Conservation (phyloP, 2,113 vertebrate species). For the Lates calcarifer region DNA sequence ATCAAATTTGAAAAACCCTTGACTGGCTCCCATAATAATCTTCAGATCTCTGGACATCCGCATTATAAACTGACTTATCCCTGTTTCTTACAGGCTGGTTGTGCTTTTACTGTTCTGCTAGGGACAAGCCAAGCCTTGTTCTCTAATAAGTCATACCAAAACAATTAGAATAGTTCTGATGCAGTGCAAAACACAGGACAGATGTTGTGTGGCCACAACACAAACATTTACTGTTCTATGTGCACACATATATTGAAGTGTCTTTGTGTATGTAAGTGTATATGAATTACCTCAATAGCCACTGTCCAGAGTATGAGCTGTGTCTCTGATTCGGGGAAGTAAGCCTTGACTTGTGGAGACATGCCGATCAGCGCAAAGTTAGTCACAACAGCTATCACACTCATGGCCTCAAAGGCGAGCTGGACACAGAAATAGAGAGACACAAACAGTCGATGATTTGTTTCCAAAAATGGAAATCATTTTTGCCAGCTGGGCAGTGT, state of each 20-base stretch:
- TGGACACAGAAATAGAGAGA: constrained; percentile 67
- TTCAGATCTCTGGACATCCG: neutral
- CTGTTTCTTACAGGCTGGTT: neutral
- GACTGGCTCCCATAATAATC: no score
- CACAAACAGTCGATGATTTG: neutral
- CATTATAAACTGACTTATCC: neutral
- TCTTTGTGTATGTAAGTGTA: neutral
- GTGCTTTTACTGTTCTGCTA: neutral
- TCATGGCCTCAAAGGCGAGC: constrained; percentile 98
- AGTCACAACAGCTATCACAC: constrained; percentile 94
- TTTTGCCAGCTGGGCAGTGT: neutral
- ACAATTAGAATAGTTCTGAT: neutral
- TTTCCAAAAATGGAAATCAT: constrained; percentile 6
- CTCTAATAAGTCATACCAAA: neutral
- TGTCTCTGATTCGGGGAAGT: constrained; percentile 89
- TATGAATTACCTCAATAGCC: constrained; percentile 88
- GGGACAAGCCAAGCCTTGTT: neutral
- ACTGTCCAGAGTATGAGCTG: constrained; percentile 92
- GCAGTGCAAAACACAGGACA: neutral
- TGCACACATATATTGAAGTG: neutral
- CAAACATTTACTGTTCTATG: neutral
- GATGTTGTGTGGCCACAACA: neutral
- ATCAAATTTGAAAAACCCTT: neutral
- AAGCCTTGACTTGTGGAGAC: constrained; percentile 92
- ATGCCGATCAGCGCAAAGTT: constrained; percentile 96